Base-by-base conservation (phyloP, 2,888 invertebrate species). In the Capitulum mitella region DNA sequence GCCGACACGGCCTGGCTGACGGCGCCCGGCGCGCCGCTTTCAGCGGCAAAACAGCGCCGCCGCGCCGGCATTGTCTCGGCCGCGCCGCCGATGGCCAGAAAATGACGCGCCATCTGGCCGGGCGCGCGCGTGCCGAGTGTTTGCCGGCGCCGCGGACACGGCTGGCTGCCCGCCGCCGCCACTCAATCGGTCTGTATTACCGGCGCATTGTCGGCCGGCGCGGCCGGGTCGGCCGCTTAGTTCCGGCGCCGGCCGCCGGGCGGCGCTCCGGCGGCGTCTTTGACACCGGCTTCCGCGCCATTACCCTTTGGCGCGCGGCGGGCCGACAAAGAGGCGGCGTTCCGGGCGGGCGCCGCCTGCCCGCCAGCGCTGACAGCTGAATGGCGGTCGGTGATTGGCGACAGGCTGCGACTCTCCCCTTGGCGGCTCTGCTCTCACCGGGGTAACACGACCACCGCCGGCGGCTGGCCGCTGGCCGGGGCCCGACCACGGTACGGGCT, bases 211-310 rank as follows among this genome's bases (percentile, higher is more conserved):
- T 51, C 51, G 19, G 22, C 51, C 22, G 19, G 51, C 51, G 51
- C 22, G n/a, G n/a, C n/a, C 22, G 51, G 16, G 19, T 16, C 51
- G 51, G 51, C 51, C 51, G 22, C 51, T 51, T 51, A 12, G 43
- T 43, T 22, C 51, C 51, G 51, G 51, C 19, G 16, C 51, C 6
- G 6, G 12, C 43, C 43, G 43, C 43, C 43, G 22, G 51, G 16
- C n/a, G 51, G 51, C 51, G 22, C n/a, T n/a, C n/a, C 22, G 19
- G 51, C 61, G 61, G 61, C 6, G 32, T 32, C 61, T 61, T 61
- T 61, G 61, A 32, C 61, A 6, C 22, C n/a, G 34, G 37, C 70
- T 70, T 70, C 70, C 70, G 70, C 70, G 26, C 70, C 70, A 70
- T 70, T 70, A 70, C 37, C 70, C 37, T 37, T 37, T 37, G 70